Conservation (phyloP, 2,113 vertebrate species). For the Lasiurus borealis region DNA sequence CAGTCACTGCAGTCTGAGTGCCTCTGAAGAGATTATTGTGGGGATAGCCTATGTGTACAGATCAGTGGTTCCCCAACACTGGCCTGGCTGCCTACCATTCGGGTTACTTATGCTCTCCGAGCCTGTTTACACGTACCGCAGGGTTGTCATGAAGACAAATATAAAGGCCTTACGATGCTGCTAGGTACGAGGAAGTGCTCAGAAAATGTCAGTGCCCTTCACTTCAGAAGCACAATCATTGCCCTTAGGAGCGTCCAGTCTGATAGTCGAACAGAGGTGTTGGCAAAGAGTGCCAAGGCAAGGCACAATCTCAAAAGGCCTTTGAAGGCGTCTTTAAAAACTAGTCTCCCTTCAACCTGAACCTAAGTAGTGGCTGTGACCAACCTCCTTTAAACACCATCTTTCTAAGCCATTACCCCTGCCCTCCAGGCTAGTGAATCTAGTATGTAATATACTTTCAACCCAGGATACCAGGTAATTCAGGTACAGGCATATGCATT, state of each 20-base stretch:
- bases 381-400: neutral
- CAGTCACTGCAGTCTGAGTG: neutral
- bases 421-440: neutral
- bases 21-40: neutral
- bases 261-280: neutral
- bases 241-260: neutral
- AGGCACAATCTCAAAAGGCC: neutral
- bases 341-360: neutral
- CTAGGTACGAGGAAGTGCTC: neutral
- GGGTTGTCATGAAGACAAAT: neutral
- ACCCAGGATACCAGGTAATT: constrained; percentile 10
- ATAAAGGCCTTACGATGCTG: neutral
- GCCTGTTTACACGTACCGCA: neutral
- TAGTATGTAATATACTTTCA: constrained; percentile 26
- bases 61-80: neutral
- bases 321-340: neutral
- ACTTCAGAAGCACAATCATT: neutral
- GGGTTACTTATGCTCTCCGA: neutral
- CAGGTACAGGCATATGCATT: neutral
- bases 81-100: neutral
- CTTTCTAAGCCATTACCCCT: neutral
- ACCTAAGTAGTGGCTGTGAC: neutral
- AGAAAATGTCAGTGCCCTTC: neutral
- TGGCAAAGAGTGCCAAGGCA: neutral
- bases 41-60: neutral